Evolutionary conservation across 2,888 invertebrate species (phyloP).

Genomic region (Ganaspis brasiliensis): DNA sequence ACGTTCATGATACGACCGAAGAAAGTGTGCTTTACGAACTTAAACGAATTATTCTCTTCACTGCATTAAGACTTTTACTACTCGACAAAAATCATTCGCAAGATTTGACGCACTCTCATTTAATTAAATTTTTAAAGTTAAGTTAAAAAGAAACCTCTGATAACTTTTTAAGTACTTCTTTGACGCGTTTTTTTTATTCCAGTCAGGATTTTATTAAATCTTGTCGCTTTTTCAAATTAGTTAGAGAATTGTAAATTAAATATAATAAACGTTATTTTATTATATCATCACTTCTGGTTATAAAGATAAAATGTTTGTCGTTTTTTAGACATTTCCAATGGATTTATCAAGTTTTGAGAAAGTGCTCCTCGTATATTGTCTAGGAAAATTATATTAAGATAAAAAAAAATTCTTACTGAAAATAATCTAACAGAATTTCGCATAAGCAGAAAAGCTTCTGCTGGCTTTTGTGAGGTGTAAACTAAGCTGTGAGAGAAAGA

Average conservation of each 20-base stretch:
- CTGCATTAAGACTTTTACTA: constrained; percentile 12
- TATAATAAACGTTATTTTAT: too few species aligned
- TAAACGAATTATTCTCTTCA: constrained; percentile 16
- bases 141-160: neutral
- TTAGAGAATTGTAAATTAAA: too few species aligned
- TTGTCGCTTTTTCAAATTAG: too few species aligned
- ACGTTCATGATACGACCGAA: constrained; percentile 2
- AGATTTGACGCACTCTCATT: constrained; percentile 7
- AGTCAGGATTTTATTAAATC: too few species aligned
- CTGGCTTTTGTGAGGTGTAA: constrained; percentile 30
- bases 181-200: too few species aligned
- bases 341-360: too few species aligned
- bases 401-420: neutral
- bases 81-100: constrained; percentile 7
- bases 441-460: constrained; percentile 26
- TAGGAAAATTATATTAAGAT: too few species aligned
- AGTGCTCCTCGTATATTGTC: too few species aligned
- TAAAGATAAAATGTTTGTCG: too few species aligned
- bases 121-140: neutral
- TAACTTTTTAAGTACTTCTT: constrained; percentile 1
- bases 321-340: too few species aligned
- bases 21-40: constrained; percentile 18
- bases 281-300: too few species aligned
- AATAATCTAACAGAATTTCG: constrained; percentile 23
- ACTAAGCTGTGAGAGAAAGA: constrained; percentile 15